Conservation (phyloP, 2,888 invertebrate genomes). For the Mycalesis mineus region DNA sequence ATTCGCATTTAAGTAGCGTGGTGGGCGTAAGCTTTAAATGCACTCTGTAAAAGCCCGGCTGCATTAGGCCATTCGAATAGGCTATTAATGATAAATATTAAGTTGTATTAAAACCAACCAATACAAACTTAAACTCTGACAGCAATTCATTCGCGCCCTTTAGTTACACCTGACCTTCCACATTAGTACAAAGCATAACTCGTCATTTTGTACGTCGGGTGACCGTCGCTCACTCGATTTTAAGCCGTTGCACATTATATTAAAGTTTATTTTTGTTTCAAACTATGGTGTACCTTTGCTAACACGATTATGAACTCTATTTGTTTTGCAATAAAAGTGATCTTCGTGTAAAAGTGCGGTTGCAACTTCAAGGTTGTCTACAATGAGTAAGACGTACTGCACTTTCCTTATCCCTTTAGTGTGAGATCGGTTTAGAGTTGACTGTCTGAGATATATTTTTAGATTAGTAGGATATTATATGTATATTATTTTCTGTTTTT, state of each 20-base stretch:
- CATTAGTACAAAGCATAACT: conserved; percentile 22
- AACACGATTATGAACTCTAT: neutral
- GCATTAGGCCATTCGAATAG: too few relatives aligned
- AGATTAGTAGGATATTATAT: too few relatives aligned
- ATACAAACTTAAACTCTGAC: conserved; percentile 20
- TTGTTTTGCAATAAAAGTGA: neutral
- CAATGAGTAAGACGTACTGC: conserved; percentile 33
- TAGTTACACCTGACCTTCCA: conserved; percentile 28
- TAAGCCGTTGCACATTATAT: neutral
- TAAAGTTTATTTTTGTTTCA: conserved; percentile 15
- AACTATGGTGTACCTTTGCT: neutral
- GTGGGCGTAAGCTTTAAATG: too few relatives aligned
- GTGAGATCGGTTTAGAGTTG: conserved; percentile 22
- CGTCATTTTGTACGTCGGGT: conserved; percentile 18
- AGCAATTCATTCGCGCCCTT: conserved; percentile 20
- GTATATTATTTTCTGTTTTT: too few relatives aligned
- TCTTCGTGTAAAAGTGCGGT: conserved; percentile 11
- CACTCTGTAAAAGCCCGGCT: too few relatives aligned
- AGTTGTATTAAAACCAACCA: neutral
- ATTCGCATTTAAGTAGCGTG: too few relatives aligned
- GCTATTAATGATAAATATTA: too few relatives aligned
- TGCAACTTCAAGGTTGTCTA: conserved; percentile 33
- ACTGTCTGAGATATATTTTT: conserved; percentile 4
- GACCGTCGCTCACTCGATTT: neutral
- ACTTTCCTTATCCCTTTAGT: conserved; percentile 33